These are phyloP conservation scores for Chondrilla cf. caribensis DNA, from an alignment of 37 sponge, comb jelly and placozoan genomes.

Conservation along the genomic window DNA sequence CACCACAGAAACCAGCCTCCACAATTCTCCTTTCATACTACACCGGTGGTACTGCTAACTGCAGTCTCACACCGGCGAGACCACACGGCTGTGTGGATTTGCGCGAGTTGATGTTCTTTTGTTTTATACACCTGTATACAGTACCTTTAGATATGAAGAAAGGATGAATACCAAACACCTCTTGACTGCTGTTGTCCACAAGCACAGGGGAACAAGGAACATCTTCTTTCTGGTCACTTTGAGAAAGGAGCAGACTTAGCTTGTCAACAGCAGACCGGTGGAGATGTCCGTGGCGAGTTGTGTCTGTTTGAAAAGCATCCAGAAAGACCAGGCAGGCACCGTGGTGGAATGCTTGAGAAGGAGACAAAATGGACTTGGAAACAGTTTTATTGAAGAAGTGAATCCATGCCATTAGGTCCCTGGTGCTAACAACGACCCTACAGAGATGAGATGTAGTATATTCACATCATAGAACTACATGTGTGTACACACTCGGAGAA, in stretches of 20 bases:
- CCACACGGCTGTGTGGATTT: too few relatives aligned
- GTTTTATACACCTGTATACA: too few relatives aligned
- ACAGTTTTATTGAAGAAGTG: conserved; percentile 68
- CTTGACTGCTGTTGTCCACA: conserved; percentile 16
- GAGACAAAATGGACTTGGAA: conserved; percentile 2
- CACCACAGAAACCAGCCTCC: too few relatives aligned
- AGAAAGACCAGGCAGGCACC: conserved; percentile 90
- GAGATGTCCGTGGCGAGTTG: neutral
- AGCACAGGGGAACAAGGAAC: neutral
- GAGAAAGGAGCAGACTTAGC: neutral
- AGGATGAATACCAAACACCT: conserved; percentile 62
- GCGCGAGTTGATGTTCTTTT: too few relatives aligned
- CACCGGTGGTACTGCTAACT: too few relatives aligned
- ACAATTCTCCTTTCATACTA: too few relatives aligned
- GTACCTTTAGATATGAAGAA: conserved; percentile 68
- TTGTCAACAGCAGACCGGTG: neutral
- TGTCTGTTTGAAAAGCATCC: conserved; percentile 53
- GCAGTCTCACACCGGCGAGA: too few relatives aligned
- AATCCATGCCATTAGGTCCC: conserved; percentile 90
- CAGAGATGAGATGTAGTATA: neutral
- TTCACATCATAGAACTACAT: neutral
- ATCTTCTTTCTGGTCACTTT: neutral
- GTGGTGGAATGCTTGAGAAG: conserved; percentile 63
- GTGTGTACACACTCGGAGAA: neutral
- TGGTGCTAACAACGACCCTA: conserved; percentile 55